Evolutionary conservation across 2,888 invertebrate species (phyloP), one percentile per base, ranked within the genome.

Genomic region (Cybosia mesomella): DNA sequence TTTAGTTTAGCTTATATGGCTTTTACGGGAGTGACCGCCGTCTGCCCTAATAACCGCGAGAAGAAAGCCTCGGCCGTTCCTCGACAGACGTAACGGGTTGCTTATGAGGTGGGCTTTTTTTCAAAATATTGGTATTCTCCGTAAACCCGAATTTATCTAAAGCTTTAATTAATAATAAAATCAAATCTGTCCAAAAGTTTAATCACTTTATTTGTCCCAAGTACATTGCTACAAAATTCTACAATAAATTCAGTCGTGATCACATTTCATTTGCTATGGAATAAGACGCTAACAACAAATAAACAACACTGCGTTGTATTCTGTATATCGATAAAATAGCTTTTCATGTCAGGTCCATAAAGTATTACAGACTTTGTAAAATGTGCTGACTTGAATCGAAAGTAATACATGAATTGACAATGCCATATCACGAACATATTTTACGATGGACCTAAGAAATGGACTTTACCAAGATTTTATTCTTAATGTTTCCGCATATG

Each of bases 291-390:
- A 49, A 49, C 49, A 49, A 49, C 49, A 49, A 49, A 49, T 49
- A 49, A 59, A 59, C 22, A 59, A 59, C 22, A 24, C 39, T 59
- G 18, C 22, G n/a, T 49, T 49, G 49, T 49, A 39, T 39, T 59
- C 39, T 69, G 59, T 49, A 49, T 49, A 2, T 49, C 49, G 65
- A 74, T 64, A 61, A 67, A 70, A 65, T 65, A 65, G 68, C 55
- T 21, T 64, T 70, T 10, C 39, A 24, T 73, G 67, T 73, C 62
- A 34, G 28, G 58, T 68, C 72, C 71, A 76, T 70, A 74, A 78
- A 76, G 61, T 70, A 78, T 72, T 74, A 72, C 69, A 28, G 54
- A 55, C 18, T 21, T 54, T 69, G 64, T 76, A 69, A 71, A 78
- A 72, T 64, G 58, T 58, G 70, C 57, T 21, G 66, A 68, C 39